Conservation (phyloP, 2,113 vertebrate species). For the Sinocyclocheilus rhinocerous region DNA sequence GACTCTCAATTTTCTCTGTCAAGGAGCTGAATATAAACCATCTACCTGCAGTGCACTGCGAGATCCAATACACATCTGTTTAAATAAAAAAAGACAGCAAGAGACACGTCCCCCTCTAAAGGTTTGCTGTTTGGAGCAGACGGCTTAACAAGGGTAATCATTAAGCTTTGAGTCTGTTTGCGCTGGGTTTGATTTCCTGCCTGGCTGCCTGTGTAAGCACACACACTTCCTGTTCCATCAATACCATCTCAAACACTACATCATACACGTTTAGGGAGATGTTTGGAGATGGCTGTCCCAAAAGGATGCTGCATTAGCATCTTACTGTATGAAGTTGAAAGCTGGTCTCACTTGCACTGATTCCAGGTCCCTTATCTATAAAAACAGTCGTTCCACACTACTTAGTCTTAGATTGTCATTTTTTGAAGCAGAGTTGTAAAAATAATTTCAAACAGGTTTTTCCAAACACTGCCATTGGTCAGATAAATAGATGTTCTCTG, state of each 20-base stretch:
- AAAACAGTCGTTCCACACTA: not conserved
- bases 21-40: slow-evolving; percentile 8
- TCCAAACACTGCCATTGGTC: not conserved
- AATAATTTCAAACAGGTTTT: not conserved
- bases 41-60: not conserved
- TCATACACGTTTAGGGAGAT: not conserved
- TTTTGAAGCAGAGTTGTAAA: not conserved
- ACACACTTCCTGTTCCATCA: slow-evolving; percentile 31
- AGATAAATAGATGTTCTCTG: no score
- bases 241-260: not conserved
- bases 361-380: not conserved
- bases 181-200: slow-evolving; percentile 48
- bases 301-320: not conserved
- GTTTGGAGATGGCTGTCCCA: not conserved
- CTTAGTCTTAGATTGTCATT: not conserved
- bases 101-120: slow-evolving; percentile 5
- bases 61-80: slow-evolving; percentile 33
- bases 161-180: slow-evolving; percentile 49
- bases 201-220: slow-evolving; percentile 29
- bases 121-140: slow-evolving; percentile 37
- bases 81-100: slow-evolving; percentile 15
- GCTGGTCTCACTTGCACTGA: not conserved
- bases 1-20: slow-evolving; percentile 29
- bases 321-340: not conserved
- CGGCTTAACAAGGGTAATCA: slow-evolving; percentile 44